Percentiles rank a stretch among this genome's conserved stretches.
phyloP scores from a whole-genome alignment of 2,888 invertebrate species.

The Trachelus tabidus region DNA sequence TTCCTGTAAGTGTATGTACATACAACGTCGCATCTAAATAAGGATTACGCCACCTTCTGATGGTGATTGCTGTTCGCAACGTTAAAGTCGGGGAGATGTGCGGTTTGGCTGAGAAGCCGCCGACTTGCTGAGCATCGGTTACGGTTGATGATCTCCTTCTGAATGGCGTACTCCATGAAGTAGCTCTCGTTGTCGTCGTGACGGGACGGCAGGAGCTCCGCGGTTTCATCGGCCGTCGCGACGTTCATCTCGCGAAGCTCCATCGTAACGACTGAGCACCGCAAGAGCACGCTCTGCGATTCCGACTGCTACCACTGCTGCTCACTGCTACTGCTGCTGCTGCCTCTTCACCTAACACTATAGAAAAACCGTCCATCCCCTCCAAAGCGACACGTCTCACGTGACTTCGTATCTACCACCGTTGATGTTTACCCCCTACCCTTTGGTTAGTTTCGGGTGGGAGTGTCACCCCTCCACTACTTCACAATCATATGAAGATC shows the following conservation, averaged over 20 bases:
- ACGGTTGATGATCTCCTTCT: slow-evolving; percentile 57
- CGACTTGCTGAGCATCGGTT: slow-evolving; percentile 56
- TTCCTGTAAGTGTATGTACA: background rate
- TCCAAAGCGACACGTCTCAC: no score
- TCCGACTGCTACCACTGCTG: background rate
- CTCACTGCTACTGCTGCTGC: no score
- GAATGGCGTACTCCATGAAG: slow-evolving; percentile 56
- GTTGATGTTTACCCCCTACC: no score
- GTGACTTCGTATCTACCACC: no score
- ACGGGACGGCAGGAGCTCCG: slow-evolving; percentile 47
- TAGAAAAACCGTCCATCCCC: no score
- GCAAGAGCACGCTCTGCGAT: background rate
- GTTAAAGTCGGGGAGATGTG: slow-evolving; percentile 46
- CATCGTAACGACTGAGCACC: slow-evolving; percentile 39
- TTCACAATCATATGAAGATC: no score
- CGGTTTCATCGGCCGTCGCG: slow-evolving; percentile 51
- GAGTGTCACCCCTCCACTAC: no score
- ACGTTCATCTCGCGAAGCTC: slow-evolving; percentile 55
- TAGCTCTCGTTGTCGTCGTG: slow-evolving; percentile 53
- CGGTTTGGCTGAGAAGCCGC: slow-evolving; percentile 50
- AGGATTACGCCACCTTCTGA: background rate
- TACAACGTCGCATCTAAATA: background rate
- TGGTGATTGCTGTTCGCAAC: slow-evolving; percentile 47
- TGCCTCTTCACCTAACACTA: no score
- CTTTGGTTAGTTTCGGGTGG: no score